phyloP scores from a whole-genome alignment of 2,113 vertebrate species.

The Turnix velox region DNA sequence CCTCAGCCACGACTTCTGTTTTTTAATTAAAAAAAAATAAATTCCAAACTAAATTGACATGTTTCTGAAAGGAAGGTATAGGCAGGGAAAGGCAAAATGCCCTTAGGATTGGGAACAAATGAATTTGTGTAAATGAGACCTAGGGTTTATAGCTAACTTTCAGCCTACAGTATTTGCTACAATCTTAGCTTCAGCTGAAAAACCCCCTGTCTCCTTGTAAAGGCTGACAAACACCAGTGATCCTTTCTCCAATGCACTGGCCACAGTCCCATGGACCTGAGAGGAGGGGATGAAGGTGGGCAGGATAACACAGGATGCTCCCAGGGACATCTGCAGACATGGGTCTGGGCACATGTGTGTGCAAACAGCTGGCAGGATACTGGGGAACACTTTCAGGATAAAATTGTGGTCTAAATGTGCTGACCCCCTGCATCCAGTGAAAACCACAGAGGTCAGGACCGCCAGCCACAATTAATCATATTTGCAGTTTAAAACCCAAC shows the following conservation, averaged over 20 bases:
- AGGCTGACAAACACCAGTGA: background rate
- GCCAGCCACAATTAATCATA: background rate
- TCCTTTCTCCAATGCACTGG: background rate
- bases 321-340: background rate
- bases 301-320: background rate
- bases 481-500: background rate
- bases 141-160: constrained; percentile 36
- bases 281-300: background rate
- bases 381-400: background rate
- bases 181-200: background rate
- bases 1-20: background rate
- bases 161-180: background rate
- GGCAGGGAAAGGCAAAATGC: background rate
- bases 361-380: background rate
- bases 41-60: constrained; percentile 20
- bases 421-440: background rate
- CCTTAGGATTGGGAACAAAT: constrained; percentile 8
- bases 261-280: background rate
- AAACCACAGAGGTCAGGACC: background rate
- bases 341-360: fast-evolving
- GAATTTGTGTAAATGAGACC: constrained; percentile 27
- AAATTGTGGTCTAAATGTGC: too few relatives aligned
- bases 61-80: background rate
- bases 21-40: background rate
- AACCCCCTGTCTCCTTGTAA: constrained; percentile 1